These are phyloP conservation scores for Scomberomorus guttatus DNA, from an alignment of 2,797 vertebrate genomes.

Conservation along the genomic window DNA sequence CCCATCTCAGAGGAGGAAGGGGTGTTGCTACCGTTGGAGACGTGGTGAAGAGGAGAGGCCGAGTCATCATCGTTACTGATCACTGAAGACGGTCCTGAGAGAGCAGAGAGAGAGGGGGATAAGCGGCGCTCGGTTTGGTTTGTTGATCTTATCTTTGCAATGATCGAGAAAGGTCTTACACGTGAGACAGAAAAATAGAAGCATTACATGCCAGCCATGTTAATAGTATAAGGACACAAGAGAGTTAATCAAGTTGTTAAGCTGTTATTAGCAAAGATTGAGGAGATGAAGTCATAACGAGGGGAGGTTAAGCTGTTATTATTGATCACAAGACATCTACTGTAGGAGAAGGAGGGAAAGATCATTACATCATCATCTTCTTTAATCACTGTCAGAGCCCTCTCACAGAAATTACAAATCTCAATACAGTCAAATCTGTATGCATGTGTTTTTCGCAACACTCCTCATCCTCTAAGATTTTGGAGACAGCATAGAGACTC, in stretches of 20 bases:
- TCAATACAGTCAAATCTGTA: background rate
- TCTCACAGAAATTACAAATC: background rate
- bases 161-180: background rate
- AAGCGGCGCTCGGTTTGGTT: background rate
- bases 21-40: constrained; percentile 98
- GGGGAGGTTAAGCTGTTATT: constrained; percentile 35
- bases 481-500: background rate
- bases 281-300: constrained; percentile 29
- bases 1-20: constrained; percentile 97
- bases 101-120: constrained; percentile 18
- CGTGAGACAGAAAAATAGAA: constrained; percentile 9
- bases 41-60: constrained; percentile 97
- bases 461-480: background rate
- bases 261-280: constrained; percentile 57
- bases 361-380: background rate
- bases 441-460: background rate
- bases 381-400: background rate
- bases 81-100: constrained; percentile 94
- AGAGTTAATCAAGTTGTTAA: constrained; percentile 44
- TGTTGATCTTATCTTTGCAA: constrained; percentile 17
- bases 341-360: constrained; percentile 5
- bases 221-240: constrained; percentile 28
- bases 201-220: background rate
- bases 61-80: constrained; percentile 99
- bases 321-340: constrained; percentile 39